A percentile compares a stretch with the other conserved stretches of the same genome.
phyloP scores from a whole-genome alignment of 2,888 invertebrate genomes.

The Ophion costatus region DNA sequence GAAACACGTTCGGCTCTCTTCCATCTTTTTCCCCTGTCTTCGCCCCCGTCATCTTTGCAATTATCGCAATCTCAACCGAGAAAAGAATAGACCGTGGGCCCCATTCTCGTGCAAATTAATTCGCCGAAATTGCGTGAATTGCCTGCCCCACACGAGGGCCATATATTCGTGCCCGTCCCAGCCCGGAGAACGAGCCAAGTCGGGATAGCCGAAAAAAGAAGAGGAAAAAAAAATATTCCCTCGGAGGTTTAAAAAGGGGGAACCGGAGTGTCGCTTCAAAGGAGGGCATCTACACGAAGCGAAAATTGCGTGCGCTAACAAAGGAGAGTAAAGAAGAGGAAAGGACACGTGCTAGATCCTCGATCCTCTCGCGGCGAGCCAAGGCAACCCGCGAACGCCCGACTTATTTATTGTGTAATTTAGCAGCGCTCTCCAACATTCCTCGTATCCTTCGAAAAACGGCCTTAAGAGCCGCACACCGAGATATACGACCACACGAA shows the following conservation, averaged over 20 bases:
- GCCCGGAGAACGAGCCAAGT: neutral
- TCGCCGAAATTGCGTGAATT: slow-evolving; percentile 50
- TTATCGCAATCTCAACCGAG: neutral
- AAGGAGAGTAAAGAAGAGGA: slow-evolving; percentile 47
- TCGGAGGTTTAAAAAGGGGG: slow-evolving; percentile 34
- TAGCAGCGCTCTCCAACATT: slow-evolving; percentile 69
- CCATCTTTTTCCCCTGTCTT: neutral
- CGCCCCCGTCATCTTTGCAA: neutral
- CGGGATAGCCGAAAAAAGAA: neutral
- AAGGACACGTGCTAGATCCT: slow-evolving; percentile 45
- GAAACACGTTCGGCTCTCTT: neutral
- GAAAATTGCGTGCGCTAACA: slow-evolving; percentile 57
- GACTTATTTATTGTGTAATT: slow-evolving; percentile 69
- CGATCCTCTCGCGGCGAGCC: slow-evolving; percentile 33
- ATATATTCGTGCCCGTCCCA: slow-evolving; percentile 25
- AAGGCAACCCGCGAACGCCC: slow-evolving; percentile 50
- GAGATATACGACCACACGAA: slow-evolving; percentile 72
- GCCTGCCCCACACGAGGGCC: neutral
- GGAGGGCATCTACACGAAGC: slow-evolving; percentile 26
- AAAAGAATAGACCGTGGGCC: slow-evolving; percentile 1
- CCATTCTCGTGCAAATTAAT: slow-evolving; percentile 52
- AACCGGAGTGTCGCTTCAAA: slow-evolving; percentile 47
- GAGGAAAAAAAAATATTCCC: neutral
- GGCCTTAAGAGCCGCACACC: slow-evolving; percentile 18
- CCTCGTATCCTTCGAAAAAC: slow-evolving; percentile 67